Evolutionary conservation across 2,113 vertebrate species (phyloP).

Genomic region (Scomber colias): DNA sequence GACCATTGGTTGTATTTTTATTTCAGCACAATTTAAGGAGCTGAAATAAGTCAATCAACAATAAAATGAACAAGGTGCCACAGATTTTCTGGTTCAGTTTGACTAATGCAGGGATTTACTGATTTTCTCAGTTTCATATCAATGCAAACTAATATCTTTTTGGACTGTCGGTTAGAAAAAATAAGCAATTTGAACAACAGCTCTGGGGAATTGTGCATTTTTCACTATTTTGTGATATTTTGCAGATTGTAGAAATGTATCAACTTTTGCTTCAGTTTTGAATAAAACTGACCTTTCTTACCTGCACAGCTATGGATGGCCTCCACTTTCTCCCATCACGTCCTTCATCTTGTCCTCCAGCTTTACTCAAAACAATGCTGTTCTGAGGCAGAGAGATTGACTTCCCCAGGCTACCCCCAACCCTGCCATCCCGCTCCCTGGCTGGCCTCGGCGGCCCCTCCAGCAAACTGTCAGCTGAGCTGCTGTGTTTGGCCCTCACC

Average conservation of each 20-base stretch:
- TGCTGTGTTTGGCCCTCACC: constrained; percentile 85
- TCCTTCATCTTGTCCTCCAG: constrained; percentile 89
- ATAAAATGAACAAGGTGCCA: too few relatives aligned
- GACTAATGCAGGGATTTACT: not conserved
- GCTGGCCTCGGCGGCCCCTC: constrained; percentile 78
- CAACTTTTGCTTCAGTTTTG: too few relatives aligned
- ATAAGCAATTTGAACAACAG: too few relatives aligned
- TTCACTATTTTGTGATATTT: not conserved
- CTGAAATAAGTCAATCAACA: too few relatives aligned
- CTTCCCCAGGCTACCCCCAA: constrained; percentile 82
- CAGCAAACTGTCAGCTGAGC: constrained; percentile 85
- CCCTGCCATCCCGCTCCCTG: constrained; percentile 75
- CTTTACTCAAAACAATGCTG: constrained; percentile 90
- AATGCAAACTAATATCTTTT: not conserved
- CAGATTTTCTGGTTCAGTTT: too few relatives aligned
- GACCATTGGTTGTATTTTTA: not conserved
- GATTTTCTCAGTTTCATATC: not conserved
- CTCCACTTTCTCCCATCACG: constrained; percentile 94
- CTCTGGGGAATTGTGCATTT: too few relatives aligned
- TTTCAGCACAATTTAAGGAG: too few relatives aligned
- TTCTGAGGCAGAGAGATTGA: constrained; percentile 84
- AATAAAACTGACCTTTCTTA: constrained; percentile 62
- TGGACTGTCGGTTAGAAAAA: too few relatives aligned
- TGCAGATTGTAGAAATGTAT: too few relatives aligned
- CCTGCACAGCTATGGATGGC: constrained; percentile 97